phyloP scores from a whole-genome alignment of 2,888 invertebrate genomes.

The Nomada ruficornis region DNA sequence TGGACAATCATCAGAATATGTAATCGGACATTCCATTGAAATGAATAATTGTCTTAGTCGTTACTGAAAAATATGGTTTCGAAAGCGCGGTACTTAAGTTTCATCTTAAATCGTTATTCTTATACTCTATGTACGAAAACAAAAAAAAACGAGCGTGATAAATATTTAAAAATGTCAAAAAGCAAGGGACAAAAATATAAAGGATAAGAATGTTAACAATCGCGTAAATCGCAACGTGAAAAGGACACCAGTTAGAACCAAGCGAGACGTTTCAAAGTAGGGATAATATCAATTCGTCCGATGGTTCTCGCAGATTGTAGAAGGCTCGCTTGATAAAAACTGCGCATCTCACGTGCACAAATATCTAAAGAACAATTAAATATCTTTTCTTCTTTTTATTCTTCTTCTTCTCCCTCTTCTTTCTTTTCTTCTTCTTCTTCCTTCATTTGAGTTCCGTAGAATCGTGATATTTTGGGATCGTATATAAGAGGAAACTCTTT shows the following conservation, averaged over 20 bases:
- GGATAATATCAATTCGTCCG: constrained; percentile 13
- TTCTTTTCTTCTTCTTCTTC: constrained; percentile 45
- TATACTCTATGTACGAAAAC: constrained; percentile 62
- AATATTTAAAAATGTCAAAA: constrained; percentile 71
- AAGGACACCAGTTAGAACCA: constrained; percentile 49
- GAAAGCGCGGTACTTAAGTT: constrained; percentile 27
- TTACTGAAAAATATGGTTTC: constrained; percentile 15
- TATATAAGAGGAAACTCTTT: constrained; percentile 75
- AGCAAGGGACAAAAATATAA: background rate
- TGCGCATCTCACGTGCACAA: constrained; percentile 51
- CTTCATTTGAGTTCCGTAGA: constrained; percentile 54
- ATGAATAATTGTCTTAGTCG: constrained; percentile 2
- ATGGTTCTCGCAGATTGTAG: background rate
- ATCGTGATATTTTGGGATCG: constrained; percentile 71
- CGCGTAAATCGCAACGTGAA: constrained; percentile 64
- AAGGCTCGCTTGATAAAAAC: constrained; percentile 61
- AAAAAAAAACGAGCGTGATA: constrained; percentile 73
- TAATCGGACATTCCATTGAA: constrained; percentile 36
- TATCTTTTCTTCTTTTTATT: constrained; percentile 43
- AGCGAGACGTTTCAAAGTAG: constrained; percentile 41
- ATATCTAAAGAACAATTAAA: constrained; percentile 65
- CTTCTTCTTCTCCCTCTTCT: constrained; percentile 20
- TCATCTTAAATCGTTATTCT: constrained; percentile 54
- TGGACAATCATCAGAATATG: constrained; percentile 51
- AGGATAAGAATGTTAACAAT: constrained; percentile 72